These are phyloP conservation scores for Parnassius mnemosyne DNA, from an alignment of 2,888 invertebrate species.

Conservation along the genomic window DNA sequence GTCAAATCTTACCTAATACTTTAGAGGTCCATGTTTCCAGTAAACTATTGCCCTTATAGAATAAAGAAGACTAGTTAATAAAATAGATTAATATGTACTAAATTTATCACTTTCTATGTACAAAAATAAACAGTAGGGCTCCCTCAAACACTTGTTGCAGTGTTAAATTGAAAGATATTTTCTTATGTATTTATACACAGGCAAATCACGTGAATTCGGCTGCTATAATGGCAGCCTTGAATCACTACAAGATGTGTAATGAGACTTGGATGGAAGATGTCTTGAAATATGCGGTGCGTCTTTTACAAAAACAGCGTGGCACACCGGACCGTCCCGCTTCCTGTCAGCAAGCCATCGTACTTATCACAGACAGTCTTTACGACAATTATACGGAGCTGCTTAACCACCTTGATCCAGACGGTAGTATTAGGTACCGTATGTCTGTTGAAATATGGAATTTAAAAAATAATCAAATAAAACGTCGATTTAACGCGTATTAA, in stretches of 20 bases:
- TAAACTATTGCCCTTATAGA: no score
- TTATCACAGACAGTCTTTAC: conserved; percentile 65
- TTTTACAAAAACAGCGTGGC: conserved; percentile 47
- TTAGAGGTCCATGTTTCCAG: no score
- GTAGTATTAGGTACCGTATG: conserved; percentile 53
- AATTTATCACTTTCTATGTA: no score
- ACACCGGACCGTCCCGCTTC: conserved; percentile 47
- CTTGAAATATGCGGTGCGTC: conserved; percentile 48
- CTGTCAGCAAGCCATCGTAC: conserved; percentile 70
- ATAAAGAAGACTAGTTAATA: no score
- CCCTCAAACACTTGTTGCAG: no score
- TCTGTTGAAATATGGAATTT: no score
- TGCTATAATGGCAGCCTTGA: conserved; percentile 64
- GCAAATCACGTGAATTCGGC: conserved; percentile 73
- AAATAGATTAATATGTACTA: no score
- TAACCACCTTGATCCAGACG: conserved; percentile 55
- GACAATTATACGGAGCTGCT: conserved; percentile 55
- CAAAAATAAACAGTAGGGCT: no score
- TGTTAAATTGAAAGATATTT: no score
- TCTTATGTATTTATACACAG: conserved; percentile 36
- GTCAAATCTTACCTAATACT: no score
- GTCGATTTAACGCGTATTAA: no score
- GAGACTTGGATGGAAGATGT: conserved; percentile 55
- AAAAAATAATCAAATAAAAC: no score
- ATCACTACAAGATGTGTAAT: conserved; percentile 47